Evolutionary conservation across 2,797 vertebrate genomes (phyloP).

Genomic region (Chelon auratus): DNA sequence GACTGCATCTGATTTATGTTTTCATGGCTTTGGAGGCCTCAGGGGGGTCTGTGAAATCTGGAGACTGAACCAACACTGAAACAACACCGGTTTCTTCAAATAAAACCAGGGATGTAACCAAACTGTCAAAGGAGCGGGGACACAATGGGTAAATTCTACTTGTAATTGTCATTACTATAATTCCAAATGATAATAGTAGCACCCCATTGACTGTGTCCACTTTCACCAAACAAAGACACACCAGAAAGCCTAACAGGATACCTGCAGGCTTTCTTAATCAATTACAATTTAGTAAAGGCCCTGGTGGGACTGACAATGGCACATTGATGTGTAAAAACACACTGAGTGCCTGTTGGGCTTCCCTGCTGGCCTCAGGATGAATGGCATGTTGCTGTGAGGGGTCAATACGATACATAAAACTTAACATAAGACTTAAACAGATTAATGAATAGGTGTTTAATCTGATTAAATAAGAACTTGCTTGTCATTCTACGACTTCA

Average conservation of each 20-base stretch:
- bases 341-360: not conserved
- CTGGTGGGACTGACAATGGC: slow-evolving; percentile 17
- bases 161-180: not conserved
- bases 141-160: not conserved
- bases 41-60: slow-evolving; percentile 11
- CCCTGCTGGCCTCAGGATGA: slow-evolving; percentile 9
- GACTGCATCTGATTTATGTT: slow-evolving; percentile 51
- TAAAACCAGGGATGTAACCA: not conserved
- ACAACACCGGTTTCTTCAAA: slow-evolving; percentile 12
- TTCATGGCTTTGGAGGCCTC: slow-evolving; percentile 37
- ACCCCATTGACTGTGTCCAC: not conserved
- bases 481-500: not conserved
- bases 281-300: slow-evolving; percentile 9
- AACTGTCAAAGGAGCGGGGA: slow-evolving; percentile 4
- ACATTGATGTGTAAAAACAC: slow-evolving; percentile 47
- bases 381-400: slow-evolving; percentile 11
- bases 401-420: slow-evolving; percentile 8
- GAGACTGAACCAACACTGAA: slow-evolving; percentile 31
- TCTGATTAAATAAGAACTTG: not conserved
- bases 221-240: not conserved
- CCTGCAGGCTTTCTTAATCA: slow-evolving; percentile 26
- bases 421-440: not conserved
- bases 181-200: too few relatives aligned
- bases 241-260: not conserved
- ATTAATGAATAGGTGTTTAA: not conserved